Evolutionary conservation across 2,113 vertebrate species (phyloP).

Genomic region (Larimichthys polyactis): DNA sequence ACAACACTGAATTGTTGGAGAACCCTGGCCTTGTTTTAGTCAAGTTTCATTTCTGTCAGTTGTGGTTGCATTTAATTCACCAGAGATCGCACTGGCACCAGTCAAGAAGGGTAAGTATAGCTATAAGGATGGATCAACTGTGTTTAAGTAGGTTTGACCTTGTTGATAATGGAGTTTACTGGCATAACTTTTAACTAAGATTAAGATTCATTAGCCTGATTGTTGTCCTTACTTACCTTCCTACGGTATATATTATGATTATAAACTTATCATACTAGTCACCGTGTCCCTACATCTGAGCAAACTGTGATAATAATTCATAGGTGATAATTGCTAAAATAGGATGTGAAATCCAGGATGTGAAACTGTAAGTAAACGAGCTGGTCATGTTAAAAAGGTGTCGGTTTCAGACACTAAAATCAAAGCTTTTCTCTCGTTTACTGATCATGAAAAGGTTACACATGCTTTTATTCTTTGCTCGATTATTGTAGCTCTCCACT

Average conservation of each 20-base stretch:
- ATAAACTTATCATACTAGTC: neutral
- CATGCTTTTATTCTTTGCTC: conserved; percentile 19
- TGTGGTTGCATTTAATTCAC: neutral
- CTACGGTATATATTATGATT: neutral
- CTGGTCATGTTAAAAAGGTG: neutral
- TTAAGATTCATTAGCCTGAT: neutral
- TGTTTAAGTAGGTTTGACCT: neutral
- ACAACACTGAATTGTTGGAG: neutral
- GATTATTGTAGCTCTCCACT: neutral
- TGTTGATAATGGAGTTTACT: neutral
- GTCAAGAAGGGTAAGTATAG: neutral
- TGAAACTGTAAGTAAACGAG: neutral
- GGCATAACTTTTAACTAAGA: neutral
- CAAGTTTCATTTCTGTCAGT: neutral
- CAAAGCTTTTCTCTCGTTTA: neutral
- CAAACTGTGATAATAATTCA: neutral
- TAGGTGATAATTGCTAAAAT: neutral
- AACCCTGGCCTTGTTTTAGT: neutral
- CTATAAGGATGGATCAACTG: too few species aligned
- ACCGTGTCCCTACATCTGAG: neutral
- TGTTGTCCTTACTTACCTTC: neutral
- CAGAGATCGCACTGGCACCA: neutral
- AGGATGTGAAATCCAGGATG: neutral
- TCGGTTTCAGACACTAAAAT: neutral
- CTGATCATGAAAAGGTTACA: conserved; percentile 3